Conservation (phyloP, 2,113 vertebrate genomes). For the Anarhynchus alexandrinus region DNA sequence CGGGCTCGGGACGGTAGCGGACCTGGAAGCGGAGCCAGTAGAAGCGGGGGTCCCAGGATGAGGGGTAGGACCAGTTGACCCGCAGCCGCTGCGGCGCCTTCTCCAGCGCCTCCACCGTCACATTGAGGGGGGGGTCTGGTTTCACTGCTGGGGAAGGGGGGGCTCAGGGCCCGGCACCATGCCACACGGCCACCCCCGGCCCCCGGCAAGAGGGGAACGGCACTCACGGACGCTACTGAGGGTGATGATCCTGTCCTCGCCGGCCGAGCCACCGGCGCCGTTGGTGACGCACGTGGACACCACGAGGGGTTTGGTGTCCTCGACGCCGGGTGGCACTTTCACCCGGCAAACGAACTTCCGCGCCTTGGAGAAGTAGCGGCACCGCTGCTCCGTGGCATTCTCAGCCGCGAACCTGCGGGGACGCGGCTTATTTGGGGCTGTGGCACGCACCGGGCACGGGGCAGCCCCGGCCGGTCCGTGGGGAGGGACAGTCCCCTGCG, state of each 20-base stretch:
- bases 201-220: background rate
- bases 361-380: slow-evolving; percentile 34
- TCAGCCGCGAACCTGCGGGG: background rate
- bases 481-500: background rate
- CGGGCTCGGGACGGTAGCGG: slow-evolving; percentile 59
- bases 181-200: background rate
- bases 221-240: slow-evolving; percentile 16
- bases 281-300: slow-evolving; percentile 52
- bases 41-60: slow-evolving; percentile 61
- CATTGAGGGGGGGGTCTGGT: slow-evolving; percentile 64
- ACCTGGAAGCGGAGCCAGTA: slow-evolving; percentile 71
- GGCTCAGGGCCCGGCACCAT: background rate
- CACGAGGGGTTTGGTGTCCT: background rate
- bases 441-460: rapidly evolving
- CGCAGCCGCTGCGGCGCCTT: slow-evolving; percentile 1
- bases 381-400: background rate
- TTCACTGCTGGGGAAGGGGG: slow-evolving; percentile 37
- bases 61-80: slow-evolving; percentile 68
- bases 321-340: background rate
- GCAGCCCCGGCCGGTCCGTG: no score
- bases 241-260: background rate
- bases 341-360: slow-evolving; percentile 63
- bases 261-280: background rate
- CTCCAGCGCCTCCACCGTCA: slow-evolving; percentile 34
- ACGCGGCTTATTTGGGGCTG: background rate